Conservation (phyloP, 2,113 vertebrate genomes). For the Pachycephala philippinensis region DNA sequence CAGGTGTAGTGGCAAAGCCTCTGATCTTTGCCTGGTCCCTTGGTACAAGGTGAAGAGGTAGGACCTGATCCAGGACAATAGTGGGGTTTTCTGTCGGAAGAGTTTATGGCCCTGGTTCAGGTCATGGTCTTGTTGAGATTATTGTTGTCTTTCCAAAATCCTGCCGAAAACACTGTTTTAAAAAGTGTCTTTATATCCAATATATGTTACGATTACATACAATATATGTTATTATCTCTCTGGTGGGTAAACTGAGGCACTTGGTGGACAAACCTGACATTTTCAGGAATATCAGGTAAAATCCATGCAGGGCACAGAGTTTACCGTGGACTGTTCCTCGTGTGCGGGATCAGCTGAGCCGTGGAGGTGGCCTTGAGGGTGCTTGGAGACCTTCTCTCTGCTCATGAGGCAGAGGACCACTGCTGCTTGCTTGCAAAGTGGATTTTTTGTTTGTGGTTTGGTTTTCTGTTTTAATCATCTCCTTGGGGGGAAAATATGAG, state of each 20-base stretch:
- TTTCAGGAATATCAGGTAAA: neutral
- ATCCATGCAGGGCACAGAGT: neutral
- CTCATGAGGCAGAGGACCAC: neutral
- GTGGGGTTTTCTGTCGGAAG: neutral
- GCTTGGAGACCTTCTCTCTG: neutral
- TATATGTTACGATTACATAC: neutral
- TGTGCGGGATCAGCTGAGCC: neutral
- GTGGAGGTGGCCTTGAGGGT: accelerated
- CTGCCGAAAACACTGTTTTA: accelerated
- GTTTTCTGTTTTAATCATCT: constrained; percentile 52
- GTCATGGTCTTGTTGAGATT: neutral
- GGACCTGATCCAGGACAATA: neutral
- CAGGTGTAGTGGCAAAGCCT: neutral
- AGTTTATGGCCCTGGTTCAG: neutral
- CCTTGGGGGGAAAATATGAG: constrained; percentile 38
- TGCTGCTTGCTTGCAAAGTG: neutral
- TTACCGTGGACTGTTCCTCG: accelerated
- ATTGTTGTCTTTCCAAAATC: neutral
- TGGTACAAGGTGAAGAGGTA: neutral
- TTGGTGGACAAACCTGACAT: accelerated
- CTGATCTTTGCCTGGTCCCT: neutral
- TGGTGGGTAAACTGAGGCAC: constrained; percentile 18
- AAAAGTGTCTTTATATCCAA: neutral
- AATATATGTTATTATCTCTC: accelerated
- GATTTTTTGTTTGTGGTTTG: constrained; percentile 33